Base-by-base conservation (phyloP, 2,888 invertebrate genomes). In the Drosophila setosimentum region DNA sequence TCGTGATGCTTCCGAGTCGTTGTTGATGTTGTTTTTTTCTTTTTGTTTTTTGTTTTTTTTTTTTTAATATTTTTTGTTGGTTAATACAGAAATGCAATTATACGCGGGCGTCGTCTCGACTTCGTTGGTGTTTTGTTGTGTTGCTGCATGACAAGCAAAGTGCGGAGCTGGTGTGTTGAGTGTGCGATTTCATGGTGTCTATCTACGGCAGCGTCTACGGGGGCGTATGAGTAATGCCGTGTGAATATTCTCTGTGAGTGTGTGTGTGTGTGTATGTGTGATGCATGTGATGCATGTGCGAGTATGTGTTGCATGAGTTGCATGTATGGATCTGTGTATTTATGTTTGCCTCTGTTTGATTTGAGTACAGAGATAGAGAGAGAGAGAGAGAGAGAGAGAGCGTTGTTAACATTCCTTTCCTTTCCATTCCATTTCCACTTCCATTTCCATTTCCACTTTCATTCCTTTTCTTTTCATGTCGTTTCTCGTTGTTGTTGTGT, bases 51-150 rank as follows among this genome's bases (percentile, higher is more conserved):
- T n/a, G 55, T 55, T 55, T 54, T 48, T 59, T 61, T 51, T 7
- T 33, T 42, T 27, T 40, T 32, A 16, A 30, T 60, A 16, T 33
- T 53, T 42, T 42, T n/a, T 37, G n/a, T n/a, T n/a, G 55, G 29
- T 82, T 87, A 80, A 88, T 89, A 87, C 87, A 87, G 86, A 87
- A 88, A 89, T 87, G 89, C 88, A 90, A 83, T 89, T 87, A 76
- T 84, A 71, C 86, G 78, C 86, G 81, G 76, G 73, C 76, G 87
- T 87, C 90, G 80, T 90, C 89, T 89, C 88, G 75, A 82, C 79
- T 84, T 87, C 68, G 71, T 84, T 83, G 88, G 62, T 91, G 88
- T 79, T 82, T 83, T 76, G 73, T 77, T 85, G 58, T 78, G 80
- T 87, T 82, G 89, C 82, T 84, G 87, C 87, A 70, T 86, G 86